Percentiles rank a stretch among this genome's conserved stretches.
Conservation (phyloP, 1,140 invertebrate species). For the Apis laboriosa region DNA sequence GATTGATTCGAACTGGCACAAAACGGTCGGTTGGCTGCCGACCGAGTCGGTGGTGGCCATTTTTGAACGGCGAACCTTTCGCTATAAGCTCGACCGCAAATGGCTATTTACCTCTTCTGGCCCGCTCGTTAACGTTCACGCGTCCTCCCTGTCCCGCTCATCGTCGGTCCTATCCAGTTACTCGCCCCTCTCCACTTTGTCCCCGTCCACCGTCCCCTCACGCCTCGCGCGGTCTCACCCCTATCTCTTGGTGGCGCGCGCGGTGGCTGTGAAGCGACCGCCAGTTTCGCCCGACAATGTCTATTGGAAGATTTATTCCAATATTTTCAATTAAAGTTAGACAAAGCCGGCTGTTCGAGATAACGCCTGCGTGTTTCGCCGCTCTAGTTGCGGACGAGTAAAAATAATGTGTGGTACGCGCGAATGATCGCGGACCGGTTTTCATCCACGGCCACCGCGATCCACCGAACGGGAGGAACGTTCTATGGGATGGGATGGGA, state of each 20-base stretch:
- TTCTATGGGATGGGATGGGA: no score
- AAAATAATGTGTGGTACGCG: conserved; percentile 65
- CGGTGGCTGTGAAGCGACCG: conserved; percentile 36
- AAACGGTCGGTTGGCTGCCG: conserved; percentile 50
- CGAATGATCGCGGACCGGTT: no score
- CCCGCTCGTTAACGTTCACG: conserved; percentile 32
- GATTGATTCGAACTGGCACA: conserved; percentile 43
- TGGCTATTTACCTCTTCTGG: conserved; percentile 62
- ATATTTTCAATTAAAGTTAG: conserved; percentile 81
- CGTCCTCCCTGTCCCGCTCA: conserved; percentile 44
- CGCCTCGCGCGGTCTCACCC: conserved; percentile 24
- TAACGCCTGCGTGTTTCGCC: conserved; percentile 72
- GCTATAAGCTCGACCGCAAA: conserved; percentile 56
- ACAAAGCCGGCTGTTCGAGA: conserved; percentile 73
- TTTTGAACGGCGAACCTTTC: conserved; percentile 57
- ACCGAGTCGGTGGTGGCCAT: conserved; percentile 21
- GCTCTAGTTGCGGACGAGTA: conserved; percentile 70
- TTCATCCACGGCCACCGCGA: no score
- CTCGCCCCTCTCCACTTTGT: conserved; percentile 1
- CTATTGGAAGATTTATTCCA: conserved; percentile 80
- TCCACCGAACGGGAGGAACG: no score
- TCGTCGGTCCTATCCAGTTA: conserved; percentile 35
- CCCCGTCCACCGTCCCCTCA: not conserved
- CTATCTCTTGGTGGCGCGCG: conserved; percentile 18
- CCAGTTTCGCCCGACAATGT: conserved; percentile 68